phyloP scores from a whole-genome alignment of 1,140 invertebrate genomes.

The Pseudachorutes palmiensis region DNA sequence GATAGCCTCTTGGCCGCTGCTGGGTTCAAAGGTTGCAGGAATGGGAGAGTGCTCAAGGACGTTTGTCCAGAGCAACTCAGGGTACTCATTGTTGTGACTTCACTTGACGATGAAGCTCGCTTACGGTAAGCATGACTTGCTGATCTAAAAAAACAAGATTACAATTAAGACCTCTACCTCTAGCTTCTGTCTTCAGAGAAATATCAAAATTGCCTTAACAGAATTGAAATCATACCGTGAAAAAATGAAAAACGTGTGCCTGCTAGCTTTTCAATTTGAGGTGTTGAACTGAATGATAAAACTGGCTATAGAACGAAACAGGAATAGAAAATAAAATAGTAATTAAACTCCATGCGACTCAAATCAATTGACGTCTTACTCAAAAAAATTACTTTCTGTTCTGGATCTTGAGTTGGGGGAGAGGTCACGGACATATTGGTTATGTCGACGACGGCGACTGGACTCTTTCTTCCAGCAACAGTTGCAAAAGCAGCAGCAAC shows the following conservation, averaged over 20 bases:
- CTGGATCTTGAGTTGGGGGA: slow-evolving; percentile 12
- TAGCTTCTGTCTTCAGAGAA: background rate
- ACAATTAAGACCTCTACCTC: background rate
- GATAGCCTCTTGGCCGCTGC: background rate
- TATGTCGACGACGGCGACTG: background rate
- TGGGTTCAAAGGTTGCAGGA: background rate
- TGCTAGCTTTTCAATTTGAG: background rate
- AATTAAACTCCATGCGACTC: slow-evolving; percentile 3
- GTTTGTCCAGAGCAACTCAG: background rate
- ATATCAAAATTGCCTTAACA: background rate
- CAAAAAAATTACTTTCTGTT: slow-evolving; percentile 12
- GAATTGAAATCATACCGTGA: no score
- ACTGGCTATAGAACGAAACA: background rate
- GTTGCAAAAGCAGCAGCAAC: background rate
- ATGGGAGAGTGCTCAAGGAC: background rate
- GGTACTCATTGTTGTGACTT: slow-evolving; percentile 6
- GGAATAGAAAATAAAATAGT: background rate
- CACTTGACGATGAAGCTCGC: slow-evolving; percentile 1
- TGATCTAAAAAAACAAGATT: background rate
- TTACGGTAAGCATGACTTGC: background rate
- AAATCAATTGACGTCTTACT: background rate
- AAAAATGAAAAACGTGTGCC: background rate
- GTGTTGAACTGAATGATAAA: background rate
- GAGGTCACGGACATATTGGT: slow-evolving; percentile 6
- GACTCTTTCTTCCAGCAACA: no score